Conservation (phyloP, 1,140 invertebrate genomes). For the Megalopta genalis region DNA sequence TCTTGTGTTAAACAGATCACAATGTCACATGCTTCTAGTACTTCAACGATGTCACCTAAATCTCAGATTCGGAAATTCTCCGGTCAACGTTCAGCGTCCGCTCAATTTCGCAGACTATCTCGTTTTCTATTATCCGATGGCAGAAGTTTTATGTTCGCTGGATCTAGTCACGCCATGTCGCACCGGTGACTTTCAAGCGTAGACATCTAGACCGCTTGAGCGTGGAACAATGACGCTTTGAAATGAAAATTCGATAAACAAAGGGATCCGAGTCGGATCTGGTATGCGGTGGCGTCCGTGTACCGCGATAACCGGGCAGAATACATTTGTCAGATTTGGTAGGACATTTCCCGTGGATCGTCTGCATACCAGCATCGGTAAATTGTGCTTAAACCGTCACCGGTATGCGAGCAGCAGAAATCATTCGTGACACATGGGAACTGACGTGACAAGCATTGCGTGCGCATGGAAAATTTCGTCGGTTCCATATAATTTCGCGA, state of each 20-base stretch:
- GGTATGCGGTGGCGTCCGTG: background rate
- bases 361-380: background rate
- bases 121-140: too few relatives aligned
- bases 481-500: too few relatives aligned
- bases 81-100: too few relatives aligned
- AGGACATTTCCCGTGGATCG: slow-evolving; percentile 25
- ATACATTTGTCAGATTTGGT: slow-evolving; percentile 41
- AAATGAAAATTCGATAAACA: slow-evolving; percentile 44
- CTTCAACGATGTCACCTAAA: too few relatives aligned
- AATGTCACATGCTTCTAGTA: too few relatives aligned
- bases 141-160: too few relatives aligned
- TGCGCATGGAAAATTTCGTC: too few relatives aligned
- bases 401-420: background rate
- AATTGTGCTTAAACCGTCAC: slow-evolving; percentile 13
- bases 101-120: too few relatives aligned
- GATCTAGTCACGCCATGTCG: too few relatives aligned
- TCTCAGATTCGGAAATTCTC: too few relatives aligned
- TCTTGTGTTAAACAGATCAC: too few relatives aligned
- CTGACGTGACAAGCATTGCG: background rate
- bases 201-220: too few relatives aligned
- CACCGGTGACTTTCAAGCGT: background rate
- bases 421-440: slow-evolving; percentile 6
- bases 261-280: background rate
- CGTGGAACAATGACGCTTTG: slow-evolving; percentile 18
- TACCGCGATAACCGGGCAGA: slow-evolving; percentile 27